phyloP scores from a whole-genome alignment of 2,113 vertebrate genomes.

The Labeo catla region DNA sequence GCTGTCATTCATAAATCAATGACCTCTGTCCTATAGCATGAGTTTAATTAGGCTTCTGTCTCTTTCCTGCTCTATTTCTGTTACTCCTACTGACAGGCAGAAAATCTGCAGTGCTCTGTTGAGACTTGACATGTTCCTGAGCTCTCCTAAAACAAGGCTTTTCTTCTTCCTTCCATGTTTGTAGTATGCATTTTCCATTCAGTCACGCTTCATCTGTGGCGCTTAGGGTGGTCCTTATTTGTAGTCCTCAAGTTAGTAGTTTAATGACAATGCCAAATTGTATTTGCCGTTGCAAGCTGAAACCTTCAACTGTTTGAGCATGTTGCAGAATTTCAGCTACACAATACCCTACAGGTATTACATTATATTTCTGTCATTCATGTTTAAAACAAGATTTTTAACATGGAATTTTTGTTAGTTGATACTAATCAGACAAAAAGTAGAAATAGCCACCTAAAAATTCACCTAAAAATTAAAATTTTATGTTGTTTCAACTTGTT shows the following conservation, averaged over 20 bases:
- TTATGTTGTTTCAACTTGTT: neutral
- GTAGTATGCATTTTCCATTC: slow-evolving; percentile 43
- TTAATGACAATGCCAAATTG: slow-evolving; percentile 54
- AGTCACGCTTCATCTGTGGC: slow-evolving; percentile 51
- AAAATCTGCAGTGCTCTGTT: slow-evolving; percentile 47
- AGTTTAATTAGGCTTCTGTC: slow-evolving; percentile 1
- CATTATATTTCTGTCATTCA: neutral
- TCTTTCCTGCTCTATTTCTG: slow-evolving; percentile 30
- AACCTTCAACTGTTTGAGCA: slow-evolving; percentile 21
- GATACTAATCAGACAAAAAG: neutral
- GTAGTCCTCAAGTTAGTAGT: slow-evolving; percentile 42
- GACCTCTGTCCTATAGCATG: slow-evolving; percentile 5
- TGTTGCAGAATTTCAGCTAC: slow-evolving; percentile 23
- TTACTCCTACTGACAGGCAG: slow-evolving; percentile 24
- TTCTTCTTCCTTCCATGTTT: slow-evolving; percentile 49
- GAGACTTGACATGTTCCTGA: slow-evolving; percentile 53
- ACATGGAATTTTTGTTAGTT: neutral
- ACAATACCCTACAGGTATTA: neutral
- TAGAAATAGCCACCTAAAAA: neutral
- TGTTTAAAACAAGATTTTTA: neutral
- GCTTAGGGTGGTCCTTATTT: slow-evolving; percentile 52
- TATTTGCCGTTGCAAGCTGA: slow-evolving; percentile 18
- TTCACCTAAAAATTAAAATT: neutral
- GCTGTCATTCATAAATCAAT: slow-evolving; percentile 17
- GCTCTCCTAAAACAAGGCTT: slow-evolving; percentile 44